phyloP scores from a whole-genome alignment of 2,113 vertebrate genomes.

The Sinocyclocheilus grahami region DNA sequence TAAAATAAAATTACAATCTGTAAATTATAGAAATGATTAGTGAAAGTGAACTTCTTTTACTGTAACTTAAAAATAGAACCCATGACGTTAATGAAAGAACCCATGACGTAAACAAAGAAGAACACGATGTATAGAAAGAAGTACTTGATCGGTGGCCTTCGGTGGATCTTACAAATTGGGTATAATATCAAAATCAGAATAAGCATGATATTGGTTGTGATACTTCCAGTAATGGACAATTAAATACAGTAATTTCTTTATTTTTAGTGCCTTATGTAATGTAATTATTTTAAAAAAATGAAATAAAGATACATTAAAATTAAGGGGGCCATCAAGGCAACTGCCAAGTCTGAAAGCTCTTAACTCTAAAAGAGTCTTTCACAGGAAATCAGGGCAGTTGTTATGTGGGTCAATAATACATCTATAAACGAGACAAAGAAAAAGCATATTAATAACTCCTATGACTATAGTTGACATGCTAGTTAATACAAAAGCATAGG shows the following conservation, averaged over 20 bases:
- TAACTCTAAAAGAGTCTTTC: slow-evolving; percentile 19
- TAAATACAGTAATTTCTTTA: too few species aligned
- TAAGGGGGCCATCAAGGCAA: too few species aligned
- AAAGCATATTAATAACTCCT: slow-evolving; percentile 46
- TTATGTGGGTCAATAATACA: slow-evolving; percentile 45
- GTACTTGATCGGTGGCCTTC: background rate
- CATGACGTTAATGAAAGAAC: background rate
- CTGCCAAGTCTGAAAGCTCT: background rate
- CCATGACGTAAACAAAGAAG: background rate
- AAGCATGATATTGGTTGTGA: too few species aligned
- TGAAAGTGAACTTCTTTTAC: background rate
- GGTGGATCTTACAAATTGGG: background rate
- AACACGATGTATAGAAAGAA: background rate
- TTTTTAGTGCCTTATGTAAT: too few species aligned
- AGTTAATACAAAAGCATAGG: background rate
- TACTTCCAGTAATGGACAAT: too few species aligned
- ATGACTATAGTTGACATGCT: background rate
- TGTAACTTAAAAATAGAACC: background rate
- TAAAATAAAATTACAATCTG: background rate
- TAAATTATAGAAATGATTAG: background rate
- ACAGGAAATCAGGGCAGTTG: slow-evolving; percentile 43
- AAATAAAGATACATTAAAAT: too few species aligned
- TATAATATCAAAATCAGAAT: background rate
- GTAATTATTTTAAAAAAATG: too few species aligned
- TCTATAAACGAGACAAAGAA: background rate